These are phyloP conservation scores for Gadopsis bispinosus DNA, from an alignment of 2,797 vertebrate genomes.

Conservation along the genomic window DNA sequence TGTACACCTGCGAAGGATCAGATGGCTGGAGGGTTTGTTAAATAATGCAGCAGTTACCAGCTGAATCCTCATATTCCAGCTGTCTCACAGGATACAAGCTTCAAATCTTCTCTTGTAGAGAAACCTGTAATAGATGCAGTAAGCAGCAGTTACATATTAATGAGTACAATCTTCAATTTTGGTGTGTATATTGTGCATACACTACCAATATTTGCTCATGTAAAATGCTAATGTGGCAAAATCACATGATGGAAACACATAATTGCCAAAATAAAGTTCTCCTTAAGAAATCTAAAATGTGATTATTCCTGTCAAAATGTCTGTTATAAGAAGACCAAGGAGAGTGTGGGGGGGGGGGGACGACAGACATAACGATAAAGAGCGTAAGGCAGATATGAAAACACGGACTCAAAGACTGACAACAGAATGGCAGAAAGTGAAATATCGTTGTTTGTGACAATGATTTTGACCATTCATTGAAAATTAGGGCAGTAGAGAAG, in stretches of 20 bases:
- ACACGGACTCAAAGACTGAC: slow-evolving; percentile 7
- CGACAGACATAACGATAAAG: slow-evolving; percentile 35
- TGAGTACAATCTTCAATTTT: background rate
- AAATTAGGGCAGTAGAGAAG: slow-evolving; percentile 20
- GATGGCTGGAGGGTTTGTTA: slow-evolving; percentile 52
- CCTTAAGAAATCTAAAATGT: slow-evolving; percentile 16
- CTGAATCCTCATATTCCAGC: slow-evolving; percentile 61
- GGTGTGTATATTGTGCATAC: background rate
- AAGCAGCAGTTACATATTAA: slow-evolving; percentile 34
- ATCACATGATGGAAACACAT: background rate
- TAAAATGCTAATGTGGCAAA: slow-evolving; percentile 10
- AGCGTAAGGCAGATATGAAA: slow-evolving; percentile 32
- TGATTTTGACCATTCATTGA: slow-evolving; percentile 23
- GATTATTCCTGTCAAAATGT: slow-evolving; percentile 37
- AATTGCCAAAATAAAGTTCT: background rate
- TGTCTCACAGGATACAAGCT: slow-evolving; percentile 38
- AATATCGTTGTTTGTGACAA: background rate
- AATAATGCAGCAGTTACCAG: slow-evolving; percentile 72
- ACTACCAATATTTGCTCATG: background rate
- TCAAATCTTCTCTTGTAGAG: slow-evolving; percentile 38
- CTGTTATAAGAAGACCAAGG: slow-evolving; percentile 10
- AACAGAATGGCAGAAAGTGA: slow-evolving; percentile 20
- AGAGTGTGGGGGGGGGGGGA: background rate
- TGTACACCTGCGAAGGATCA: slow-evolving; percentile 61
- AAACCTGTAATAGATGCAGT: slow-evolving; percentile 39